A percentile compares a stretch with the other conserved stretches of the same genome.
These are phyloP conservation scores for Candidula unifasciata DNA, from an alignment of 2,888 invertebrate species.

Conservation along the genomic window DNA sequence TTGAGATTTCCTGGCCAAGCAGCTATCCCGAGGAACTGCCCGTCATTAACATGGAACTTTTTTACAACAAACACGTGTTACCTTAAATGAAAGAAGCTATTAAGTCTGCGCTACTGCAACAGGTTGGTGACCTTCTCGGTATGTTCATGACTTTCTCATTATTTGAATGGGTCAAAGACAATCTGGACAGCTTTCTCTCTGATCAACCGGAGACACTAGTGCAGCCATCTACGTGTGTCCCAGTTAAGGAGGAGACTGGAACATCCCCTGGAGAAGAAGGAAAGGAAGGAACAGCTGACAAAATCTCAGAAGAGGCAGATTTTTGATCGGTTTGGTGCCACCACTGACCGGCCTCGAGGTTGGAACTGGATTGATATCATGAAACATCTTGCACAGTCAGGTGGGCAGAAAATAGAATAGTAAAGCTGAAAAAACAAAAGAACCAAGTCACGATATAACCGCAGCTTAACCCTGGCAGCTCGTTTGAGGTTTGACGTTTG, in stretches of 20 bases:
- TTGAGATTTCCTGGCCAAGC: slow-evolving; percentile 92
- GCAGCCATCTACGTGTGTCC: not conserved
- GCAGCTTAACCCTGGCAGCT: no score
- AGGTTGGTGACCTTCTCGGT: slow-evolving; percentile 88
- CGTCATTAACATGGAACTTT: slow-evolving; percentile 89
- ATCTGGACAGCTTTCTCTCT: slow-evolving; percentile 83
- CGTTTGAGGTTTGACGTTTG: no score
- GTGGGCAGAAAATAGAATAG: slow-evolving; percentile 51
- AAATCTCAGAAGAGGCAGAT: slow-evolving; percentile 93
- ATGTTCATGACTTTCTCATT: slow-evolving; percentile 96
- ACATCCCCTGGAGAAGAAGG: slow-evolving; percentile 65
- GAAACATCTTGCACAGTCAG: slow-evolving; percentile 92
- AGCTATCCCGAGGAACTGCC: slow-evolving; percentile 92
- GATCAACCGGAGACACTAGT: slow-evolving; percentile 83
- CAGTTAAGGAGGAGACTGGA: slow-evolving; percentile 17
- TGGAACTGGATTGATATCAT: slow-evolving; percentile 97
- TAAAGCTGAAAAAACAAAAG: no score
- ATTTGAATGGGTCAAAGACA: slow-evolving; percentile 93
- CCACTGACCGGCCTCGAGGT: slow-evolving; percentile 90
- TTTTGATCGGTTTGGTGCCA: slow-evolving; percentile 89
- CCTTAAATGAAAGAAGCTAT: slow-evolving; percentile 50
- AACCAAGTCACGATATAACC: no score
- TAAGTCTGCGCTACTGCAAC: slow-evolving; percentile 57
- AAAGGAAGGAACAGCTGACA: slow-evolving; percentile 86
- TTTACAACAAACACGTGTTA: slow-evolving; percentile 95